A percentile compares a stretch with the other conserved stretches of the same genome.
These are phyloP conservation scores for Lysandra bellargus DNA, from an alignment of 2,888 invertebrate genomes.

Conservation along the genomic window DNA sequence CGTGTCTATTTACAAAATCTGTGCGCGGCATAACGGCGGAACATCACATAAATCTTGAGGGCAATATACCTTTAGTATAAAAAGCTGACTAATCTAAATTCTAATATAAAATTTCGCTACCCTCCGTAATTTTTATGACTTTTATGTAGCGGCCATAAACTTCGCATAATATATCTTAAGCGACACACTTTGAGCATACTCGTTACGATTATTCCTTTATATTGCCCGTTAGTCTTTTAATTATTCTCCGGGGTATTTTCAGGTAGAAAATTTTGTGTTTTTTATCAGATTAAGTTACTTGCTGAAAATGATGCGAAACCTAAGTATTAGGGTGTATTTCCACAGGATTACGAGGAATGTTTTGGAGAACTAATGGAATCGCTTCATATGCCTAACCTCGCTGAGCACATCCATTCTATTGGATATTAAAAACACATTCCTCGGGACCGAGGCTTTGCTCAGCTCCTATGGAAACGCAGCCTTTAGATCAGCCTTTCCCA, in stretches of 20 bases:
- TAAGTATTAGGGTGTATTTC: not conserved
- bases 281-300: not conserved
- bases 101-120: slow-evolving; percentile 33
- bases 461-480: no score
- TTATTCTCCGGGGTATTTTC: not conserved
- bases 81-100: slow-evolving; percentile 29
- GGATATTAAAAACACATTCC: no score
- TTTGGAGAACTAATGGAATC: no score
- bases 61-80: slow-evolving; percentile 27
- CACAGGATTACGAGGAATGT: no score
- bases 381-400: no score
- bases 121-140: slow-evolving; percentile 29
- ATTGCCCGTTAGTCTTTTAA: slow-evolving; percentile 17
- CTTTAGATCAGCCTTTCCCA: no score
- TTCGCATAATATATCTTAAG: slow-evolving; percentile 31
- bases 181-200: slow-evolving; percentile 22
- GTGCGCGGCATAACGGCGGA: slow-evolving; percentile 10
- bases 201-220: slow-evolving; percentile 24
- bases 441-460: no score
- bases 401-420: no score
- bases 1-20: not conserved
- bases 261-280: not conserved
- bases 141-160: slow-evolving; percentile 33
- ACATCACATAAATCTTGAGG: slow-evolving; percentile 20
- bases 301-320: not conserved